Conservation (phyloP, 2,113 vertebrate genomes). For the Syngnathus scovelli region DNA sequence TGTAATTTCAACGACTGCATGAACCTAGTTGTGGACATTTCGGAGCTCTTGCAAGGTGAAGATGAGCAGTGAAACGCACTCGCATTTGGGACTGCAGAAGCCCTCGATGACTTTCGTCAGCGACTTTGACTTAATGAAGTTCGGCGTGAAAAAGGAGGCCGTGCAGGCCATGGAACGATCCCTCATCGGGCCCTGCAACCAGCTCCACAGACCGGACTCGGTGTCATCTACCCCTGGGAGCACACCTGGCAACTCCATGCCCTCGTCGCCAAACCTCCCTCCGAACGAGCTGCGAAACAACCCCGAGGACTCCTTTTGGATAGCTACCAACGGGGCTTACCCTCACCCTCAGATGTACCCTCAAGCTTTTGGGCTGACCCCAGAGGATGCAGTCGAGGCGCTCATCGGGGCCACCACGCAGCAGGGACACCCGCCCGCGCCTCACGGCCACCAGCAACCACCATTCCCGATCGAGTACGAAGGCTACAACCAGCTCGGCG, state of each 20-base stretch:
- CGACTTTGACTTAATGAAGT: constrained; percentile 91
- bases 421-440: constrained; percentile 70
- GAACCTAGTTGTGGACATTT: constrained; percentile 36
- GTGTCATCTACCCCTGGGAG: constrained; percentile 93
- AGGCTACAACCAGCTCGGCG: constrained; percentile 66
- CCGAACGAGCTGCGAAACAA: constrained; percentile 85
- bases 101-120: constrained; percentile 90
- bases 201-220: constrained; percentile 91
- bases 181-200: constrained; percentile 85
- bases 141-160: constrained; percentile 93
- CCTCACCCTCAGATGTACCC: constrained; percentile 87
- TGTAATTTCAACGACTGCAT: constrained; percentile 38
- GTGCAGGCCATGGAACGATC: constrained; percentile 85
- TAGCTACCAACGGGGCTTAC: constrained; percentile 86
- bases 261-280: constrained; percentile 92
- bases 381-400: constrained; percentile 95
- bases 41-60: constrained; percentile 27
- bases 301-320: constrained; percentile 93
- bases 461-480: constrained; percentile 76
- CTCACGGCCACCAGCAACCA: constrained; percentile 81
- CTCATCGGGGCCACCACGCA: constrained; percentile 81
- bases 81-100: constrained; percentile 81
- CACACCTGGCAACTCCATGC: constrained; percentile 95
- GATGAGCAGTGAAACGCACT: constrained; percentile 86
- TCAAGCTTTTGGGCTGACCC: constrained; percentile 87